These are phyloP conservation scores for Mugil cephalus DNA, from an alignment of 2,113 vertebrate species.

Conservation along the genomic window DNA sequence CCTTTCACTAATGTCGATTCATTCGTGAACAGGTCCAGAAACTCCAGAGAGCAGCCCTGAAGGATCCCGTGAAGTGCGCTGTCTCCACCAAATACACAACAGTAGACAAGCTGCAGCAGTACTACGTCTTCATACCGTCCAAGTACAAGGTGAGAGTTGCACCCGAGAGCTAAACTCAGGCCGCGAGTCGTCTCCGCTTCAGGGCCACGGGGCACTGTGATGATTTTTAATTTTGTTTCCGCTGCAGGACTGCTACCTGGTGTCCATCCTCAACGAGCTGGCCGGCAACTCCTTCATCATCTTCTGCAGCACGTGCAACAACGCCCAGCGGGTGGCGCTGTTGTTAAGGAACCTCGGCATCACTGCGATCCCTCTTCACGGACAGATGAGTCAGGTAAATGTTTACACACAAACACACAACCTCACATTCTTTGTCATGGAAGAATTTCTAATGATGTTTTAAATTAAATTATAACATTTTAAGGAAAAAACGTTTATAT, in stretches of 20 bases:
- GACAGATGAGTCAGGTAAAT: slow-evolving; percentile 98
- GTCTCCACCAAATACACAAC: slow-evolving; percentile 98
- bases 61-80: slow-evolving; percentile 95
- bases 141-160: slow-evolving; percentile 90
- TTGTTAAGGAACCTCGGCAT: slow-evolving; percentile 95
- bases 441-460: too few relatives aligned
- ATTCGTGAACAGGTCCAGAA: slow-evolving; percentile 91
- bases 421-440: too few relatives aligned
- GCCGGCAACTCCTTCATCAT: slow-evolving; percentile 99
- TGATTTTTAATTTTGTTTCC: too few relatives aligned
- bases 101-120: slow-evolving; percentile 97
- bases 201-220: too few relatives aligned
- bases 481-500: too few relatives aligned
- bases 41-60: slow-evolving; percentile 94
- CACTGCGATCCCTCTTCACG: slow-evolving; percentile 96
- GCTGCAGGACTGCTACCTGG: slow-evolving; percentile 94
- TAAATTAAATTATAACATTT: too few relatives aligned
- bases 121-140: slow-evolving; percentile 96
- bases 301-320: slow-evolving; percentile 97
- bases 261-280: slow-evolving; percentile 96
- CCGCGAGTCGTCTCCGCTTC: too few relatives aligned
- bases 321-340: slow-evolving; percentile 93
- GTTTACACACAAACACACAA: too few relatives aligned
- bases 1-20: background rate
- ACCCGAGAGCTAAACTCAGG: too few relatives aligned